Percentiles rank a stretch among this genome's conserved stretches.
Evolutionary conservation across 2,888 invertebrate genomes (phyloP).

Genomic region (Drosophila mimetica): DNA sequence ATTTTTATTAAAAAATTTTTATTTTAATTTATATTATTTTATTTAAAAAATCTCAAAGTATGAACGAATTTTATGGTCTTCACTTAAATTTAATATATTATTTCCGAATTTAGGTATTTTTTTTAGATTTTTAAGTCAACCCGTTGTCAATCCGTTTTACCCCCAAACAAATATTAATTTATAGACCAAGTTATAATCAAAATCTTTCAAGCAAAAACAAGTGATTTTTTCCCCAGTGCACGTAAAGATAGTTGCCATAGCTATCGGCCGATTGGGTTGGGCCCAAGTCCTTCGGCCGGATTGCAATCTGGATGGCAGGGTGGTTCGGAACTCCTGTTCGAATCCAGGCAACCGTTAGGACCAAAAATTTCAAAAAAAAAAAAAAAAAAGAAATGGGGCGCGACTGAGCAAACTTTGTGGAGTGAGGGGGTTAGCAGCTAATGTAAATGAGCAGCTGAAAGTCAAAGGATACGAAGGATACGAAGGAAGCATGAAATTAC

Average conservation of each 20-base stretch:
- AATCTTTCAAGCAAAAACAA: too few species aligned
- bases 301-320: conserved; percentile 43
- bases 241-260: conserved; percentile 73
- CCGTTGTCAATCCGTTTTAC: too few species aligned
- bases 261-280: conserved; percentile 38
- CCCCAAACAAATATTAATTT: too few species aligned
- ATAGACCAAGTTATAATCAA: too few species aligned
- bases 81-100: too few species aligned
- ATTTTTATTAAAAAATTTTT: too few species aligned
- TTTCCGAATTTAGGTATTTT: too few species aligned
- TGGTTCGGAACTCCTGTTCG: conserved; percentile 36
- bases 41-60: too few species aligned
- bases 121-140: too few species aligned
- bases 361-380: conserved; percentile 6
- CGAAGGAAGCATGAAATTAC: conserved; percentile 32
- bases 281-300: conserved; percentile 23
- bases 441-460: conserved; percentile 46
- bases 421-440: conserved; percentile 12
- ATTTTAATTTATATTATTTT: too few species aligned
- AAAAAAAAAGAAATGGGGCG: conserved; percentile 24
- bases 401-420: conserved; percentile 32
- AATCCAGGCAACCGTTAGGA: conserved; percentile 55
- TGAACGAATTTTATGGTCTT: too few species aligned
- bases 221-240: conserved; percentile 16
- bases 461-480: conserved; percentile 18